Base-by-base conservation (phyloP, 2,113 vertebrate genomes). In the Garra rufa region DNA sequence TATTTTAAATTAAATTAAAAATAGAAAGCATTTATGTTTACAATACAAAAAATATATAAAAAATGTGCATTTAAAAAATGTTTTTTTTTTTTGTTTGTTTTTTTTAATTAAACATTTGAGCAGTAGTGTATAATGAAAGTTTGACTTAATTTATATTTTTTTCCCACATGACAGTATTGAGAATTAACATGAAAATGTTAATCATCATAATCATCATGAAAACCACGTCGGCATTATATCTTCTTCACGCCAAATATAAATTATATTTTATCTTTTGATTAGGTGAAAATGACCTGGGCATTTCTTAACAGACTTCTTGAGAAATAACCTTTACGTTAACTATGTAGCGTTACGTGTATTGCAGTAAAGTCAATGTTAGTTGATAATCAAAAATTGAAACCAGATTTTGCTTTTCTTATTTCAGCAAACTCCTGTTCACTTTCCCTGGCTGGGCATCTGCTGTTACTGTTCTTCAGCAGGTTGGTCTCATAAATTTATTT, bases 371-470 rank as follows among this genome's bases (percentile, higher is more conserved):
- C 11, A 30, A 21, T 57, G 30, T 77, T 77, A 11, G 57, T 41
- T n/a, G 21, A 57, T 57, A 9, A n/a, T 57, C 2, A 10, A n/a
- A 6, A 55, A 55, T 77, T 77, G 0, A 77, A 24, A 48, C 2
- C 5, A 4, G 48, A 81, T 55, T 41, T 6, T 17, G 11, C 46
- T 38, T 28, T 15, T 78, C 15, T 34, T 83, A 82, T 81, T 7
- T 4, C 92, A 99, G 97, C 92, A 98, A 97, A 89, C 92, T 99
- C 84, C 84, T 99, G 0, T 97, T 95, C 90, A 96, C 94, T 0
- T 99, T 99, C 88, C 80, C 94, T 41, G 97, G 98, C 76, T 99
- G 98, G 98, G 92, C 91, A 10, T 90, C 92, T 28, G 95, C 93
- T 2, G 94, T 99, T 84, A 97, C 96, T 43, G 93, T 92, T 65